Base-by-base conservation (phyloP, 2,113 vertebrate species). In the Sinocyclocheilus anshuiensis region DNA sequence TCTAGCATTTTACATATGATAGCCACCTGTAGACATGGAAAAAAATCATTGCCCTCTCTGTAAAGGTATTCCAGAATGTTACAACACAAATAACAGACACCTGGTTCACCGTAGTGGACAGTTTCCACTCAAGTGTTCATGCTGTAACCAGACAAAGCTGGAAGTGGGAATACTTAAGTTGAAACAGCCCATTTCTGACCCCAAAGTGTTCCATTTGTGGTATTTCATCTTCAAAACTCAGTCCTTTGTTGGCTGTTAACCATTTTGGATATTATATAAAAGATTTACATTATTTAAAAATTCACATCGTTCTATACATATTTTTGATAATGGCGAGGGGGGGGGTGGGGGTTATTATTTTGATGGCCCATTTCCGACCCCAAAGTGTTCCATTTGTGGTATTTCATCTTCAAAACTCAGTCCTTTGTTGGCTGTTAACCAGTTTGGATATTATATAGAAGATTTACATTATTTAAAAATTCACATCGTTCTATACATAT, bases 81-180 rank as follows among this genome's bases (percentile, higher is more conserved):
- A 33, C 26, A 78, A 59, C 29, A 33, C 53, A 57, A 80, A 55
- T 59, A 80, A 80, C 53, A 80, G 20, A 80, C 50, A 80, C 55
- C 20, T 61, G 53, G 16, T 36, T 11, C 16, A 15, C 55, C 53
- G 59, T 59, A 78, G 50, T 48, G 53, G 26, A 78, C 29, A 36
- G 12, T 78, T 55, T 77, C 48, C 48, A 77, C 76, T 36, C 53
- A 15, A 18, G 26, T 71, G 67, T 12, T 33, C 15, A 13, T 71
- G 67, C 26, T 71, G 10, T 11, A 63, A 11, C n/a, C 22, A 63
- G 59, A 24, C 3, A 63, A 16, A 53, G 50, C 5, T 16, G 59
- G 59, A 63, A n/a, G 59, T 11, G 22, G 22, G 10, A 63, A 22
- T 61, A 20, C 59, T 61, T 22, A 61, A 63, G 59, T 24, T 24